Evolutionary conservation across 2,113 vertebrate genomes (phyloP).

Genomic region (Gymnobelideus leadbeateri): DNA sequence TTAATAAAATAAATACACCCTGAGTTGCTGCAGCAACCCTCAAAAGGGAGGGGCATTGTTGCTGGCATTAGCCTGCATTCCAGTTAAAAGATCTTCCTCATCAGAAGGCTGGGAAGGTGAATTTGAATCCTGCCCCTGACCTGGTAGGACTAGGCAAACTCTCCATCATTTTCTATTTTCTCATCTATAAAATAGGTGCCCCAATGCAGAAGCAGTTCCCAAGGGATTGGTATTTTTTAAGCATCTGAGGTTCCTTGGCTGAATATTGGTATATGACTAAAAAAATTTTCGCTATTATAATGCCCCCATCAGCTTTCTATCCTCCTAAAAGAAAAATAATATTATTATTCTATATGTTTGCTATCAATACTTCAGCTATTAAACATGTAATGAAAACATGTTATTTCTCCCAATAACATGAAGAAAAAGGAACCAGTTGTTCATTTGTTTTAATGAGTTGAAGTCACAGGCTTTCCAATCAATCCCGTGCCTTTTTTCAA

Average conservation of each 20-base stretch:
- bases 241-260: slow-evolving; percentile 12
- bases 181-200: slow-evolving; percentile 40
- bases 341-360: slow-evolving; percentile 35
- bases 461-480: slow-evolving; percentile 75
- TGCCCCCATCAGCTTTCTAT: slow-evolving; percentile 49
- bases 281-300: slow-evolving; percentile 34
- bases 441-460: slow-evolving; percentile 80
- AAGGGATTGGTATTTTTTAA: slow-evolving; percentile 65
- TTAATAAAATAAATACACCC: background rate
- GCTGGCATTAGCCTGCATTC: background rate
- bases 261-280: slow-evolving; percentile 54
- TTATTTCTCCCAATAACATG: slow-evolving; percentile 74
- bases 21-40: background rate
- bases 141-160: background rate
- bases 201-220: slow-evolving; percentile 23
- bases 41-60: background rate
- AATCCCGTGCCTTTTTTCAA: slow-evolving; percentile 60
- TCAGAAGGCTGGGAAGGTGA: background rate
- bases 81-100: background rate
- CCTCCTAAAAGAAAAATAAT: slow-evolving; percentile 61
- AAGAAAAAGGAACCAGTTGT: slow-evolving; percentile 65
- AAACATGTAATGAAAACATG: slow-evolving; percentile 68
- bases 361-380: slow-evolving; percentile 34
- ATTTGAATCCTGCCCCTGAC: slow-evolving; percentile 44
- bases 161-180: slow-evolving; percentile 44